phyloP scores from a whole-genome alignment of 2,888 invertebrate genomes.

The Aphodius sticticus region DNA sequence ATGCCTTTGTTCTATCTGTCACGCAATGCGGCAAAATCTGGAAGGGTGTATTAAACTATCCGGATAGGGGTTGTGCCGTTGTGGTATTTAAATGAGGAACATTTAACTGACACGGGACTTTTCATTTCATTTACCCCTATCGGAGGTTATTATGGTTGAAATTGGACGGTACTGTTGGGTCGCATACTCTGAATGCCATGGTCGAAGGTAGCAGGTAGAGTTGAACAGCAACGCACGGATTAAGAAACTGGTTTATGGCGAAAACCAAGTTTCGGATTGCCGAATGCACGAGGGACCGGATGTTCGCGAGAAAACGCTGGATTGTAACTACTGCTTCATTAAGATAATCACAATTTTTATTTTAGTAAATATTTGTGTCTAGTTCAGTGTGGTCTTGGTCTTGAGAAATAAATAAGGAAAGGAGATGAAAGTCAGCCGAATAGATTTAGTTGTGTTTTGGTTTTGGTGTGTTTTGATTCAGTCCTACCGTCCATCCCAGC shows the following conservation, averaged over 20 bases:
- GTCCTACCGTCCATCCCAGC: too few species aligned
- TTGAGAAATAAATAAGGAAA: not conserved
- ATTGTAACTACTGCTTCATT: not conserved
- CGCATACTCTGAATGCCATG: not conserved
- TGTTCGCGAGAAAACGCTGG: not conserved
- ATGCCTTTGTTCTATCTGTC: not conserved
- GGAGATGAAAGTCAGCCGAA: not conserved
- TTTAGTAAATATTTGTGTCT: too few species aligned
- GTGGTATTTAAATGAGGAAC: not conserved
- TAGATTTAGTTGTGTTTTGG: not conserved
- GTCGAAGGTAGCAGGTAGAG: not conserved
- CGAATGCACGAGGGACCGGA: not conserved
- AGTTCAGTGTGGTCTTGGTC: too few species aligned
- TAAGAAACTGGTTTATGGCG: constrained; percentile 4
- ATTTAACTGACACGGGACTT: too few species aligned
- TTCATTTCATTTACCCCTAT: too few species aligned
- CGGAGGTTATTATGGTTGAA: not conserved
- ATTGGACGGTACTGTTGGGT: not conserved
- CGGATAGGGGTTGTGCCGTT: not conserved
- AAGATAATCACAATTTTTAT: not conserved
- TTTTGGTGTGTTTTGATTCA: too few species aligned
- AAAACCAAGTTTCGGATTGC: not conserved
- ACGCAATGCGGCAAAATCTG: not conserved
- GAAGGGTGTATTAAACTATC: not conserved
- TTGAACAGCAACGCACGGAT: not conserved